Conservation (phyloP, 2,113 vertebrate genomes). For the Rhabdornis inornatus region DNA sequence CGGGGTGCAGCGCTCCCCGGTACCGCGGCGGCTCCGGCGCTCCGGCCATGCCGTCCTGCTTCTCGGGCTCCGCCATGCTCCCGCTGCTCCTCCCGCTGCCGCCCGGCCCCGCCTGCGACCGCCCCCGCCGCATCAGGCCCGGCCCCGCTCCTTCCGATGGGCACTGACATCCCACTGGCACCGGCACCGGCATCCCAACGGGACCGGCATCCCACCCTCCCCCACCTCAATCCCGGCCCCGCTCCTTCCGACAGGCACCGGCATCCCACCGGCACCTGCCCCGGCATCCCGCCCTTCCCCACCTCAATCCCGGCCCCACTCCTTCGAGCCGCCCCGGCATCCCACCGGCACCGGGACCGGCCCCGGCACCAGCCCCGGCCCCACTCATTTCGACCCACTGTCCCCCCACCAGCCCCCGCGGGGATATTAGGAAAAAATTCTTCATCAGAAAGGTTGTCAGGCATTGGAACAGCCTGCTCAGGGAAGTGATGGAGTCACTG, state of each 20-base stretch:
- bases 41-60: rapidly evolving
- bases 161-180: not conserved
- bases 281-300: too few species aligned
- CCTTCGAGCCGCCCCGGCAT: too few species aligned
- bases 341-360: not conserved
- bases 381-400: too few species aligned
- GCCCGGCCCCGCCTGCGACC: not conserved
- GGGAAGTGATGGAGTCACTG: not conserved
- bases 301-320: too few species aligned
- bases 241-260: too few species aligned
- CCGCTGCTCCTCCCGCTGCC: not conserved
- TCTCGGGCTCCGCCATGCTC: not conserved
- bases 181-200: too few species aligned
- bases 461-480: not conserved
- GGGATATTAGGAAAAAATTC: not conserved
- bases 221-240: too few species aligned
- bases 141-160: not conserved
- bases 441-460: not conserved
- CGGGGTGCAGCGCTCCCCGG: slow-evolving; percentile 5
- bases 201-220: too few species aligned
- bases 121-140: not conserved
- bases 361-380: too few species aligned
- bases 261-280: too few species aligned
- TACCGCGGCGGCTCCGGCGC: not conserved
- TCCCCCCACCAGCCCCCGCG: not conserved